A percentile compares a stretch with the other conserved stretches of the same genome.
Conservation (phyloP, 2,888 invertebrate genomes). For the Lysandra bellargus region DNA sequence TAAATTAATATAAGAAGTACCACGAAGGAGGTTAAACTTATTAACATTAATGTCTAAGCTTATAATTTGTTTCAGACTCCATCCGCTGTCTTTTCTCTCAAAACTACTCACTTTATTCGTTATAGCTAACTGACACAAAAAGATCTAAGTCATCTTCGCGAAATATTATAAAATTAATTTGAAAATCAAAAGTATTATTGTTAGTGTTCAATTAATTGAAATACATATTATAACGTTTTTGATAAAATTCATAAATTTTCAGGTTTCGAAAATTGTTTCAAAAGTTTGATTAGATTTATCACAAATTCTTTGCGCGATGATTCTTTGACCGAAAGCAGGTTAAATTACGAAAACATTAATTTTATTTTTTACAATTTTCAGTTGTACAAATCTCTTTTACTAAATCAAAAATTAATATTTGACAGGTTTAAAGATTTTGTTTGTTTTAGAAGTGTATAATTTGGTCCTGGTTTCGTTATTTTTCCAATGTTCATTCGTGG, state of each 20-base stretch:
- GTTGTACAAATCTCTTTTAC: background rate
- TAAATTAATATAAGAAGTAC: no score
- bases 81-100: background rate
- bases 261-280: background rate
- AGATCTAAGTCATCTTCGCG: no score
- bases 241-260: background rate
- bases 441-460: background rate
- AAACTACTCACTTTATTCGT: background rate
- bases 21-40: no score
- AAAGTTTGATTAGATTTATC: background rate
- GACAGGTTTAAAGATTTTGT: background rate
- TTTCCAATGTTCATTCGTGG: background rate
- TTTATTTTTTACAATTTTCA: background rate
- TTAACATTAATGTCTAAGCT: background rate
- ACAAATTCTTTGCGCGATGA: background rate
- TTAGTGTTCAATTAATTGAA: no score
- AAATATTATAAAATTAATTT: no score
- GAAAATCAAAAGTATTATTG: no score
- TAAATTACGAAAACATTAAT: background rate
- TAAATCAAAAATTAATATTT: background rate
- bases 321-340: background rate
- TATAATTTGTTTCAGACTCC: background rate
- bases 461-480: background rate
- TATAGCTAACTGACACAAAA: background rate
- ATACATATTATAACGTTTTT: background rate